Conservation (phyloP, 2,888 invertebrate genomes). For the Xestia ashworthii region DNA sequence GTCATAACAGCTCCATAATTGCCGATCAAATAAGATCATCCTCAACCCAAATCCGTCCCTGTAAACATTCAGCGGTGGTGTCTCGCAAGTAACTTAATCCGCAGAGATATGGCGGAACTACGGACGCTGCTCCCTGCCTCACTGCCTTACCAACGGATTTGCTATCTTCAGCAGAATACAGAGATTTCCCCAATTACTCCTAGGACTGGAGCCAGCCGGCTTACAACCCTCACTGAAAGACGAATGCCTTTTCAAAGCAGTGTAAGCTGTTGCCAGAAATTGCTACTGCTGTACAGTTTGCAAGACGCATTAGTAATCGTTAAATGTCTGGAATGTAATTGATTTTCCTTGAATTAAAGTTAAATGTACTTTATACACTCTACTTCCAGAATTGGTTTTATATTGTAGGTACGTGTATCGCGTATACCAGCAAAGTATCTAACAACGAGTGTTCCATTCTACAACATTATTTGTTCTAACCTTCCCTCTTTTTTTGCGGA, state of each 20-base stretch:
- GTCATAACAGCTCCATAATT: neutral
- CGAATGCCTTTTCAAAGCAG: slow-evolving; percentile 59
- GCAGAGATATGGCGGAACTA: slow-evolving; percentile 62
- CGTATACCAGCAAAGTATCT: neutral
- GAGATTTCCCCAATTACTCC: slow-evolving; percentile 65
- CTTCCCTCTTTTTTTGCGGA: neutral
- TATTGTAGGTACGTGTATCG: neutral
- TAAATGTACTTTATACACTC: neutral
- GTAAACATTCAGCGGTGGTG: slow-evolving; percentile 47
- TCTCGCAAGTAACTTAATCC: slow-evolving; percentile 67
- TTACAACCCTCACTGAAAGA: slow-evolving; percentile 48
- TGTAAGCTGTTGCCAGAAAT: slow-evolving; percentile 43
- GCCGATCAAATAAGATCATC: neutral
- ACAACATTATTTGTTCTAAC: neutral
- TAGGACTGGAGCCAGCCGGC: slow-evolving; percentile 41
- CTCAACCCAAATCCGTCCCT: slow-evolving; percentile 46
- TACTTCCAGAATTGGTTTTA: neutral
- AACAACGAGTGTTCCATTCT: neutral
- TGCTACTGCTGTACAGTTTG: slow-evolving; percentile 20
- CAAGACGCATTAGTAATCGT: neutral
- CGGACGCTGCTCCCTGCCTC: slow-evolving; percentile 46
- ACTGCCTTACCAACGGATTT: slow-evolving; percentile 62
- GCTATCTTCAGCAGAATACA: slow-evolving; percentile 60
- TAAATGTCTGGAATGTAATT: slow-evolving; percentile 10
- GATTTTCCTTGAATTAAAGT: neutral